phyloP scores from a whole-genome alignment of 2,888 invertebrate species.

The Cheilosia variabilis region DNA sequence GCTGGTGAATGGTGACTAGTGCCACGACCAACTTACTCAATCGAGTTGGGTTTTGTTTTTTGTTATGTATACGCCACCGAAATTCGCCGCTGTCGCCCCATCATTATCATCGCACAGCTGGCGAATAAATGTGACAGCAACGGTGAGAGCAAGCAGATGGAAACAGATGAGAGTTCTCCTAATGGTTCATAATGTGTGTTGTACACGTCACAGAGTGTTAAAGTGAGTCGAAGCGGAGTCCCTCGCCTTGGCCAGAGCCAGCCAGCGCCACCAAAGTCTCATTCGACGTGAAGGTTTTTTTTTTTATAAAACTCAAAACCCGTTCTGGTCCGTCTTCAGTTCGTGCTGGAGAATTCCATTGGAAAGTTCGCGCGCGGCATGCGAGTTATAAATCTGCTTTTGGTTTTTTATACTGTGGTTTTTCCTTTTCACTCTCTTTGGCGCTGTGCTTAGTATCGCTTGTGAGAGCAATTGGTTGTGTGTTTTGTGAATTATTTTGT shows the following conservation, averaged over 20 bases:
- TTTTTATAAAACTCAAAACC: conserved; percentile 54
- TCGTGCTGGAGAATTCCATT: conserved; percentile 69
- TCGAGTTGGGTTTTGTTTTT: conserved; percentile 10
- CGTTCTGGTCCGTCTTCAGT: conserved; percentile 73
- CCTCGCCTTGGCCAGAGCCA: conserved; percentile 34
- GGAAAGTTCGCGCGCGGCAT: conserved; percentile 72
- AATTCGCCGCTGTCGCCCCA: conserved; percentile 35
- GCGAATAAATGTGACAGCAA: conserved; percentile 40
- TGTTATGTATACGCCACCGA: conserved; percentile 71
- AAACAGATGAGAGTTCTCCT: conserved; percentile 54
- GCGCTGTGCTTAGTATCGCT: conserved; percentile 12
- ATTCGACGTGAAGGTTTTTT: neutral
- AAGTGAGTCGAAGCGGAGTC: conserved; percentile 46
- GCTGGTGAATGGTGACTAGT: no score
- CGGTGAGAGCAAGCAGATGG: conserved; percentile 56
- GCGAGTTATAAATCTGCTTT: conserved; percentile 18
- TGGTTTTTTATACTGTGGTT: conserved; percentile 15
- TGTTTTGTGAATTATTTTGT: conserved; percentile 1
- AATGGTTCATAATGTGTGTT: conserved; percentile 14
- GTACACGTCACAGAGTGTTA: conserved; percentile 36
- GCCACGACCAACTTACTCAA: neutral
- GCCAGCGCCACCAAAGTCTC: conserved; percentile 28
- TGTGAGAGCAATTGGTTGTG: conserved; percentile 36
- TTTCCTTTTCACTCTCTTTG: conserved; percentile 8
- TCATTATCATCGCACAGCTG: conserved; percentile 59